Evolutionary conservation across 2,113 vertebrate genomes (phyloP).

Genomic region (Progne subis): DNA sequence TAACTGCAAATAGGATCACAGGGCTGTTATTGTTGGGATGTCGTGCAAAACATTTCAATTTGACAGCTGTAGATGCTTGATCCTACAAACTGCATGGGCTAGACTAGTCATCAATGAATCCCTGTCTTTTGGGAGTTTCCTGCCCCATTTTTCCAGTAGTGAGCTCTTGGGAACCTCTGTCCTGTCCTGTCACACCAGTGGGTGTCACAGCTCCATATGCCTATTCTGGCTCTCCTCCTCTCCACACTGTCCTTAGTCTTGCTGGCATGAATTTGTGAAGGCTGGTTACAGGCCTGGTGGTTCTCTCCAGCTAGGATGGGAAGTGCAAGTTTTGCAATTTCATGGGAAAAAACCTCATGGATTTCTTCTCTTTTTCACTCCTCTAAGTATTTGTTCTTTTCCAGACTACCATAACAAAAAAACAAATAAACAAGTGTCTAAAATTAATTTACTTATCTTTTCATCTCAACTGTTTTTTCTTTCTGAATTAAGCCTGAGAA

Average conservation of each 20-base stretch:
- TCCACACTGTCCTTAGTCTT: neutral
- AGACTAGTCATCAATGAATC: neutral
- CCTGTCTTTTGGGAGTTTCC: neutral
- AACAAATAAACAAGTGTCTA: neutral
- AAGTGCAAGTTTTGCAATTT: neutral
- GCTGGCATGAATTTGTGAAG: neutral
- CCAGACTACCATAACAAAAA: neutral
- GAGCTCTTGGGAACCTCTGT: neutral
- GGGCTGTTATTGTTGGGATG: neutral
- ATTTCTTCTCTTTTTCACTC: neutral
- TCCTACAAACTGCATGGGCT: neutral
- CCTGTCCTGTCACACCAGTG: neutral
- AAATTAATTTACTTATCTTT: constrained; percentile 39
- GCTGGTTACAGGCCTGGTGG: neutral
- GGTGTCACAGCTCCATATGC: neutral
- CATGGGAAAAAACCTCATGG: neutral
- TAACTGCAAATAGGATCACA: neutral
- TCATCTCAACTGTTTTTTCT: constrained; percentile 57
- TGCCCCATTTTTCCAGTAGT: neutral
- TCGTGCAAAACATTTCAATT: neutral
- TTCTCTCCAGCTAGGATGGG: neutral
- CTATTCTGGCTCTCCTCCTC: neutral
- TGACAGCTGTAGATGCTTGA: neutral
- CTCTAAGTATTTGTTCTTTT: neutral
- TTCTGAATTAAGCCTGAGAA: constrained; percentile 88